phyloP scores from a whole-genome alignment of 2,113 vertebrate species.

The Tricholaema leucomelas region DNA sequence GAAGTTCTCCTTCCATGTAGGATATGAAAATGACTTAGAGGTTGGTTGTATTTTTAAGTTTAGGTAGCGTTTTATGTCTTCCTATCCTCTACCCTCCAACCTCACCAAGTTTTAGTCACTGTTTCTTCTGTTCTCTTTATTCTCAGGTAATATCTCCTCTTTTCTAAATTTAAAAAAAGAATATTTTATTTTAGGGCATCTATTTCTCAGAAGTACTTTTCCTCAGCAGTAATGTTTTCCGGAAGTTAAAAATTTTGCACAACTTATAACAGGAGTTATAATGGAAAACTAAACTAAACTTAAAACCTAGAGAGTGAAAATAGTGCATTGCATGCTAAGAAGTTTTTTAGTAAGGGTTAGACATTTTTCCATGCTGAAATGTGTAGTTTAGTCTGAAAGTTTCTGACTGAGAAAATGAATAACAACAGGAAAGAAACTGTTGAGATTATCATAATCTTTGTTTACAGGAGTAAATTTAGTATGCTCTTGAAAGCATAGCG shows the following conservation, averaged over 20 bases:
- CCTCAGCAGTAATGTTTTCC: background rate
- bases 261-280: background rate
- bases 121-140: background rate
- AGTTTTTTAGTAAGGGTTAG: background rate
- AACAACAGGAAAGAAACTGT: background rate
- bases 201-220: background rate
- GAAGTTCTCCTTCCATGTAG: conserved; percentile 63
- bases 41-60: background rate
- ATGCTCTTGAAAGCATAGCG: background rate
- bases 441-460: background rate
- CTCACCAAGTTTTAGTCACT: background rate
- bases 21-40: conserved; percentile 39
- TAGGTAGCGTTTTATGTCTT: background rate
- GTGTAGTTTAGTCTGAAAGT: background rate
- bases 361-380: background rate
- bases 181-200: background rate
- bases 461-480: background rate
- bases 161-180: too few species aligned
- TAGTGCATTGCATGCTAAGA: background rate
- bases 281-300: background rate
- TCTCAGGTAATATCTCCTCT: background rate
- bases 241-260: background rate
- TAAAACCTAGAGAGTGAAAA: background rate
- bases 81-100: background rate
- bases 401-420: background rate